These are phyloP conservation scores for Prenolepis imparis DNA, from an alignment of 2,888 invertebrate genomes.

Conservation along the genomic window DNA sequence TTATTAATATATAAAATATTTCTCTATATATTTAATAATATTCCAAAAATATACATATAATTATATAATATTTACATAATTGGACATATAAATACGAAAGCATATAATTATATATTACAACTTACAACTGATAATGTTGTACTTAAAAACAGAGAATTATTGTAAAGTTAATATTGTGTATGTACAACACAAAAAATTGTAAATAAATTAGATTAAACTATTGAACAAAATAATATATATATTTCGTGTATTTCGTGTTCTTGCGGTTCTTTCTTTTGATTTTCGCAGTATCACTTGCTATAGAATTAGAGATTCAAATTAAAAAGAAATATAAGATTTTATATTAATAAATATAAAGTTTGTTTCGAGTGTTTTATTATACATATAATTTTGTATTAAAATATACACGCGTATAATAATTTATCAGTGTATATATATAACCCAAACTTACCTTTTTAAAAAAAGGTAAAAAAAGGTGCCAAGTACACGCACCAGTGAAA, in stretches of 20 bases:
- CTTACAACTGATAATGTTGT: conserved; percentile 24
- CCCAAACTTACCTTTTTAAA: no score
- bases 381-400: not conserved
- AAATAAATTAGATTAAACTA: conserved; percentile 38
- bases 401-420: not conserved
- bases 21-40: conserved; percentile 14
- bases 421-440: not conserved
- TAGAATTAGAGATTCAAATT: not conserved
- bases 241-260: not conserved
- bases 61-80: not conserved
- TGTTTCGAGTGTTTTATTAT: not conserved
- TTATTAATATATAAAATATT: conserved; percentile 3
- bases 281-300: not conserved
- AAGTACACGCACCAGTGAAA: no score
- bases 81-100: conserved; percentile 2
- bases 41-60: not conserved
- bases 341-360: not conserved
- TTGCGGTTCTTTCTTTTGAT: not conserved
- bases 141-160: conserved; percentile 31
- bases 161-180: conserved; percentile 20
- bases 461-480: no score
- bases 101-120: no score
- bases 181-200: conserved; percentile 22
- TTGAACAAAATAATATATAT: not conserved
- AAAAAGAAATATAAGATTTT: not conserved